A percentile compares a stretch with the other conserved stretches of the same genome.
phyloP scores from a whole-genome alignment of 2,113 vertebrate genomes.

The Catagonus wagneri region DNA sequence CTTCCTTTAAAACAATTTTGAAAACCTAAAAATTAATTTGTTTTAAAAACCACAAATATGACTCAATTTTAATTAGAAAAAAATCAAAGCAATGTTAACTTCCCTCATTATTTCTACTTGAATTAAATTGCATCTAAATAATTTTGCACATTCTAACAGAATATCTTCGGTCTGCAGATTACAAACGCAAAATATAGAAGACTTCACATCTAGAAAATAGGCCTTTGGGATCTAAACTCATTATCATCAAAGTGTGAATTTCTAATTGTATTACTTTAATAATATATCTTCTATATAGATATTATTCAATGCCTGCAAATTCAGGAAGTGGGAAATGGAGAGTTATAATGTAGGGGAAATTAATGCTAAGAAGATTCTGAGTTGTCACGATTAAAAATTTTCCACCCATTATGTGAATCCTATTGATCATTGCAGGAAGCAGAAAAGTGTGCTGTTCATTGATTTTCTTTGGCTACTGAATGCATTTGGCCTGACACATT shows the following conservation, averaged over 20 bases:
- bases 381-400: constrained; percentile 89
- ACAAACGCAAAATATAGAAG: constrained; percentile 64
- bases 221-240: constrained; percentile 78
- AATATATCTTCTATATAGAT: constrained; percentile 81
- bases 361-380: constrained; percentile 85
- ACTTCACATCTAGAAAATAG: constrained; percentile 62
- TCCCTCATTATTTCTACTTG: neutral
- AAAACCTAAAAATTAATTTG: neutral
- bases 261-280: constrained; percentile 84
- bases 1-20: neutral
- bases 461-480: constrained; percentile 88
- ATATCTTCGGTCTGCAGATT: constrained; percentile 24
- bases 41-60: neutral
- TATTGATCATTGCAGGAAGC: constrained; percentile 90
- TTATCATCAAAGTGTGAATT: constrained; percentile 81
- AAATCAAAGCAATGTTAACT: neutral
- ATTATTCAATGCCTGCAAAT: constrained; percentile 82
- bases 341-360: constrained; percentile 84
- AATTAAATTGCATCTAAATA: constrained; percentile 6
- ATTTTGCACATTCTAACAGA: neutral
- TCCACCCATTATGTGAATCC: constrained; percentile 87
- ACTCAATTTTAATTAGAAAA: constrained; percentile 17
- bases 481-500: constrained; percentile 87
- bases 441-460: constrained; percentile 89
- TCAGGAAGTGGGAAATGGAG: constrained; percentile 81